Base-by-base conservation (phyloP, 2,113 vertebrate species). In the Oreotrochilus melanogaster region DNA sequence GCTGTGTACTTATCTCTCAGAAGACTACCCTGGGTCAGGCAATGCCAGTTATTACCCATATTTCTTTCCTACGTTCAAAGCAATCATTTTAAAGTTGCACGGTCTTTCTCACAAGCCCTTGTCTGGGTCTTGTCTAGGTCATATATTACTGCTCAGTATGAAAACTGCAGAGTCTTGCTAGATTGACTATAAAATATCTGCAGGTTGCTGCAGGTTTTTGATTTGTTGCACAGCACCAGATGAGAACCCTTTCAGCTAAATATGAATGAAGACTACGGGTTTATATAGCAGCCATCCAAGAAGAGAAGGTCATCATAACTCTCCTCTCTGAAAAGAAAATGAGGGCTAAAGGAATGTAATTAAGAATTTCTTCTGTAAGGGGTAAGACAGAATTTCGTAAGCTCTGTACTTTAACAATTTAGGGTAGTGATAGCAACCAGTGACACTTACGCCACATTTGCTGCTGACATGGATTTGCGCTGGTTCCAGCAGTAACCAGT, bases 101-200 rank as follows among this genome's bases (percentile, higher is more conserved):
- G 10, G 94, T 92, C 94, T 95, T 98, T 96, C 96, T 97, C 87
- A 93, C 82, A 95, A 95, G 93, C 83, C 88, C 71, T 48, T 93
- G 94, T 93, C 97, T 96, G 88, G 92, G 91, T 97, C 97, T 97
- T 88, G 93, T 97, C 95, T 96, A 94, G 98, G 94, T 96, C 96
- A 80, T 97, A 97, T 96, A 97, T 98, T 96, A 97, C 84, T 95
- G 79, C 88, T 96, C 83, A 54, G 72, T 97, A 89, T 95, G 96
- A 97, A 97, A 97, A 97, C 92, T 95, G 94, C 85, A 92, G 78
- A 92, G 72, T 97, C 96, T 96, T 93, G 13, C 96, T 96, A 81
- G 92, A 95, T 93, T 94, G 95, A 88, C 92, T 95, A 51, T 96
- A 96, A 97, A 97, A 82, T 95, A 97, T 91, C 93, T 17, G 25